Percentiles rank a stretch among this genome's conserved stretches.
phyloP scores from a whole-genome alignment of 2,797 vertebrate genomes.

The Hylomyscus alleni region DNA sequence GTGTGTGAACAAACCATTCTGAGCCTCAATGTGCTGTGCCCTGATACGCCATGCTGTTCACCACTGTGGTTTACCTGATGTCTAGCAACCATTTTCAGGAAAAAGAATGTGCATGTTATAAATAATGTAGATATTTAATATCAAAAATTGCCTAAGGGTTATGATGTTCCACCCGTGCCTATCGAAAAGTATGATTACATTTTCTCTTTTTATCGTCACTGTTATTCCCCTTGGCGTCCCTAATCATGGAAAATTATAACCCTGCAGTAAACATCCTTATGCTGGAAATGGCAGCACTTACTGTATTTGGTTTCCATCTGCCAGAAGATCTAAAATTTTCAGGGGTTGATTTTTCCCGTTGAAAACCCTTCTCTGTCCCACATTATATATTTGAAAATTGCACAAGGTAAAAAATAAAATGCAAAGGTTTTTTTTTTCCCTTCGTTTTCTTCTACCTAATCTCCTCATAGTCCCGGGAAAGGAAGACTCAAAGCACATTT shows the following conservation, averaged over 20 bases:
- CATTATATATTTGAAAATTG: slow-evolving; percentile 88
- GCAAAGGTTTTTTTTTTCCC: slow-evolving; percentile 69
- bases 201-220: slow-evolving; percentile 90
- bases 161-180: slow-evolving; percentile 87
- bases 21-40: slow-evolving; percentile 39
- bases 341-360: slow-evolving; percentile 85
- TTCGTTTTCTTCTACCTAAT: slow-evolving; percentile 88
- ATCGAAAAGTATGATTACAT: slow-evolving; percentile 88
- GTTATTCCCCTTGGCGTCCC: slow-evolving; percentile 89
- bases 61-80: slow-evolving; percentile 78
- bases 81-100: slow-evolving; percentile 73
- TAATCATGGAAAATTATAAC: slow-evolving; percentile 89
- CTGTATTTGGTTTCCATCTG: slow-evolving; percentile 89
- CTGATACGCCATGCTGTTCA: slow-evolving; percentile 29
- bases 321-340: slow-evolving; percentile 87
- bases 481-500: slow-evolving; percentile 91
- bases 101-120: slow-evolving; percentile 79
- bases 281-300: slow-evolving; percentile 88
- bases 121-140: slow-evolving; percentile 75
- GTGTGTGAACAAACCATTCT: slow-evolving; percentile 33
- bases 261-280: slow-evolving; percentile 88
- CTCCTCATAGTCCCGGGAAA: slow-evolving; percentile 88
- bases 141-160: slow-evolving; percentile 74
- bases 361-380: slow-evolving; percentile 86
- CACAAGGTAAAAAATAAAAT: slow-evolving; percentile 85